Evolutionary conservation across 2,113 vertebrate genomes (phyloP).

Genomic region (Macrotis lagotis): DNA sequence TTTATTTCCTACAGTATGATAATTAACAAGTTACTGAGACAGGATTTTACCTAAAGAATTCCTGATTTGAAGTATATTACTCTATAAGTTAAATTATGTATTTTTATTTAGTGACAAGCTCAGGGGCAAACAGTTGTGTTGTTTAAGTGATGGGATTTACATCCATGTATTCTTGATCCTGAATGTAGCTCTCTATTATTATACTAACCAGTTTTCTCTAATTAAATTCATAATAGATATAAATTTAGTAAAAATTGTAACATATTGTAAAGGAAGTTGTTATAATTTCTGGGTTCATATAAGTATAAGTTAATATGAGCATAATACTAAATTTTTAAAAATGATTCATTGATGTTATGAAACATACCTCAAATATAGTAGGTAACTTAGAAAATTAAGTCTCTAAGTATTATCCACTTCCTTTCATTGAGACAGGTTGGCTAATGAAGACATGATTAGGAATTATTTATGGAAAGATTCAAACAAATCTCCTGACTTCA

Average conservation of each 20-base stretch:
- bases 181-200: neutral
- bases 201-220: neutral
- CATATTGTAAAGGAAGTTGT: neutral
- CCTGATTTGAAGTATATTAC: neutral
- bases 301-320: neutral
- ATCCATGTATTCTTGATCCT: neutral
- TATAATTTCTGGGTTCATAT: neutral
- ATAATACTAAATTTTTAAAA: no score
- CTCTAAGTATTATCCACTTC: no score
- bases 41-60: neutral
- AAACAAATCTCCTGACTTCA: neutral
- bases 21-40: neutral
- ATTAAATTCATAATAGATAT: neutral
- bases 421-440: no score
- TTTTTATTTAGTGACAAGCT: neutral
- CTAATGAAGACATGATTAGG: neutral
- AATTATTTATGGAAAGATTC: neutral
- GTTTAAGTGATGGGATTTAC: neutral
- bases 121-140: neutral
- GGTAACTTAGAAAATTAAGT: no score
- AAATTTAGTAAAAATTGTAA: neutral
- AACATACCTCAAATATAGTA: neutral
- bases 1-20: neutral
- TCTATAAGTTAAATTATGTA: neutral
- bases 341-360: neutral